A percentile compares a stretch with the other conserved stretches of the same genome.
Evolutionary conservation across 1,140 invertebrate species (phyloP).

Genomic region (Colletes latitarsis): DNA sequence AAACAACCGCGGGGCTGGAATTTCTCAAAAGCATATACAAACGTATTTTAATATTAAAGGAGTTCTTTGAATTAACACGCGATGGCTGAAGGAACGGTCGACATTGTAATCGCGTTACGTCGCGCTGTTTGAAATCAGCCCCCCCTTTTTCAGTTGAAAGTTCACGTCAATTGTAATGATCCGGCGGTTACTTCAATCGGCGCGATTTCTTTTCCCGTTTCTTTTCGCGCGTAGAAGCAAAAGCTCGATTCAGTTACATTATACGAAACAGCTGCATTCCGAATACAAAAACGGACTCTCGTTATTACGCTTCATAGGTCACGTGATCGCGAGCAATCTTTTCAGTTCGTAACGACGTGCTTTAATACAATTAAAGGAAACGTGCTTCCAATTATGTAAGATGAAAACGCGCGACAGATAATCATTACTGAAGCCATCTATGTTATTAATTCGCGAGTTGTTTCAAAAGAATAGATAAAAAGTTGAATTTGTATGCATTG

Average conservation of each 20-base stretch:
- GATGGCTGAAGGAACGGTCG: not conserved
- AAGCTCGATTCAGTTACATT: slow-evolving; percentile 1
- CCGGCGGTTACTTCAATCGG: slow-evolving; percentile 3
- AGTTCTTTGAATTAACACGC: not conserved
- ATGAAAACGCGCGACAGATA: not conserved
- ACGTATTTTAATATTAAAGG: not conserved
- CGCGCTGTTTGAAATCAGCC: not conserved
- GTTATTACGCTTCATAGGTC: slow-evolving; percentile 5
- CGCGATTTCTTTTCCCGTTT: not conserved
- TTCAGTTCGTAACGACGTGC: not conserved
- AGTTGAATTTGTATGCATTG: too few relatives aligned
- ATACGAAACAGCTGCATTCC: slow-evolving; percentile 11
- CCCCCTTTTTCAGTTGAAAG: not conserved
- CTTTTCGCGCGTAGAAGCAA: not conserved
- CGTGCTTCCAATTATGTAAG: not conserved
- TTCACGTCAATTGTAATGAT: not conserved
- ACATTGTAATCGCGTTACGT: not conserved
- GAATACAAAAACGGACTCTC: slow-evolving; percentile 1
- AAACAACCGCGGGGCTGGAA: not conserved
- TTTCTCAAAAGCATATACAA: not conserved
- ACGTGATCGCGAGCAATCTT: not conserved
- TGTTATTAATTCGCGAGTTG: too few relatives aligned
- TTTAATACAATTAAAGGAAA: not conserved
- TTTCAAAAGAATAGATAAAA: too few relatives aligned
- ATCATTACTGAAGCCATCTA: too few relatives aligned